phyloP scores from a whole-genome alignment of 2,113 vertebrate species.

The Seriola dumerili region DNA sequence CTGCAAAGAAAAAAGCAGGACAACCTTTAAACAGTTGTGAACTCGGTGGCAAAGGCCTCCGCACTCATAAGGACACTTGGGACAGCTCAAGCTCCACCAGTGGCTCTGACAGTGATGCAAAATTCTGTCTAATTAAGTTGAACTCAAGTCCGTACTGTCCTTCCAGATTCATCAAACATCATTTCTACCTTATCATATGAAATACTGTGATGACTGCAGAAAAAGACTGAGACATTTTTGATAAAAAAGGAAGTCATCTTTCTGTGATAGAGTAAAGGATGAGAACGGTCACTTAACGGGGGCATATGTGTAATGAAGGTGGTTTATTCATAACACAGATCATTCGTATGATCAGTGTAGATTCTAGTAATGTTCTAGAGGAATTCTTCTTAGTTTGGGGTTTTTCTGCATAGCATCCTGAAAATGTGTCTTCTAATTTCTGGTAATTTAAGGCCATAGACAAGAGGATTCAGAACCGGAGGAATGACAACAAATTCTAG shows the following conservation, averaged over 20 bases:
- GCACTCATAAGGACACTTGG: conserved; percentile 15
- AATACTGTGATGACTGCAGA: conserved; percentile 6
- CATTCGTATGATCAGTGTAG: too few species aligned
- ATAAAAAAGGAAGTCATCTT: conserved; percentile 35
- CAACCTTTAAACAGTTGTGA: conserved; percentile 12
- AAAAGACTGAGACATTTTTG: not conserved
- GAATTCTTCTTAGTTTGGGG: too few species aligned
- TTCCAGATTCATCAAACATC: not conserved
- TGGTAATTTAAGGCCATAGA: conserved; percentile 50
- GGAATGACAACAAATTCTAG: conserved; percentile 48
- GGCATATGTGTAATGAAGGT: conserved; percentile 36
- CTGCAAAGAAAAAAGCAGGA: not conserved
- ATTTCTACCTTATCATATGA: not conserved
- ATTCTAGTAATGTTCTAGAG: too few species aligned
- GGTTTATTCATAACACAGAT: too few species aligned
- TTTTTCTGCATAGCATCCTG: too few species aligned
- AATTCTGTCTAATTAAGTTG: not conserved
- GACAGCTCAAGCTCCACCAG: not conserved
- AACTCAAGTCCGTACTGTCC: not conserved
- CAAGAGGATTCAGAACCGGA: conserved; percentile 48
- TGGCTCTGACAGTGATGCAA: not conserved
- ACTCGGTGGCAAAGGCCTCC: not conserved
- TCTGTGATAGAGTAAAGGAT: conserved; percentile 61
- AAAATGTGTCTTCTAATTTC: conserved; percentile 43
- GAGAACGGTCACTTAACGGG: conserved; percentile 51